Conservation (phyloP, 2,113 vertebrate genomes). For the Marmota flaviventris region DNA sequence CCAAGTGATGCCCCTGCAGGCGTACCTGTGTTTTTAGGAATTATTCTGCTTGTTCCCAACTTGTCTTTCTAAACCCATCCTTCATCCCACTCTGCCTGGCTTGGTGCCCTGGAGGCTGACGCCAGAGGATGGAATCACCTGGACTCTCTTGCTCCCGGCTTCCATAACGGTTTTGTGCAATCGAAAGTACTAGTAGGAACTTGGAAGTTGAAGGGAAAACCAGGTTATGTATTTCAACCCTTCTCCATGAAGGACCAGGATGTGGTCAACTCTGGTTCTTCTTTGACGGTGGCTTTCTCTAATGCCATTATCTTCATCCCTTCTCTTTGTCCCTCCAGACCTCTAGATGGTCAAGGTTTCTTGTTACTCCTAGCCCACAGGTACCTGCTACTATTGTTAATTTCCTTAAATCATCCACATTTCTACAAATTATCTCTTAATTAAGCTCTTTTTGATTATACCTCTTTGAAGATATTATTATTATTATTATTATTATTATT, state of each 20-base stretch:
- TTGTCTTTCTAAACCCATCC: background rate
- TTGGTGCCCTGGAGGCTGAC: background rate
- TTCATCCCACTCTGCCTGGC: background rate
- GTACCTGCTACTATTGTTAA: background rate
- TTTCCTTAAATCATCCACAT: background rate
- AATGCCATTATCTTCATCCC: background rate
- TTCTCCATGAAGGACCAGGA: background rate
- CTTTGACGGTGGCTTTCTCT: background rate
- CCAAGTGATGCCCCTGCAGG: background rate
- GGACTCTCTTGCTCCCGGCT: background rate
- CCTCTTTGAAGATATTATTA: background rate
- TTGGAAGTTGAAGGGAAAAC: background rate
- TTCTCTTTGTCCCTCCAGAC: background rate
- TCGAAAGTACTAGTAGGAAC: background rate
- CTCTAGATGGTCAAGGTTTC: background rate
- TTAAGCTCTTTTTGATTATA: background rate
- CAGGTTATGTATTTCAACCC: background rate
- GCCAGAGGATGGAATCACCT: background rate
- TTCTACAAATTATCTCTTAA: background rate
- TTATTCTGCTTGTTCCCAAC: background rate
- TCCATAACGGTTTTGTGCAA: background rate
- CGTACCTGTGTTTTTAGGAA: background rate
- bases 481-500: background rate
- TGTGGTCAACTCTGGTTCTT: background rate
- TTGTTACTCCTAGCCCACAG: background rate